phyloP scores from a whole-genome alignment of 2,888 invertebrate species.

The Lumbricus terrestris region DNA sequence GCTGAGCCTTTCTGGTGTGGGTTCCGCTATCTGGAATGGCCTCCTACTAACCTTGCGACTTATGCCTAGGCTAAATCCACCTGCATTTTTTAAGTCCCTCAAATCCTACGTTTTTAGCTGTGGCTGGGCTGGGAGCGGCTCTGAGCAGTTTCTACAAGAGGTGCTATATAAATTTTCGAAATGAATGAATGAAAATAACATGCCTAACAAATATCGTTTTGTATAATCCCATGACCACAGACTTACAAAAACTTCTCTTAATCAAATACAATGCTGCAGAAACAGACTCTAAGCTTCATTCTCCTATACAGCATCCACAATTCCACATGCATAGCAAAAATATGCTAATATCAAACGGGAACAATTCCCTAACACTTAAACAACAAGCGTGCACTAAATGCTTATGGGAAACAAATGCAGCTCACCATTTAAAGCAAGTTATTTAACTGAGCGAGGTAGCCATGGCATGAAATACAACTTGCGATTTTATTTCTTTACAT shows the following conservation, averaged over 20 bases:
- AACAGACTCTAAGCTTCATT: neutral
- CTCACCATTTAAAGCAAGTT: too few relatives aligned
- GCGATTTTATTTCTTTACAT: neutral
- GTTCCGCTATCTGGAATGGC: too few relatives aligned
- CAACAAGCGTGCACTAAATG: too few relatives aligned
- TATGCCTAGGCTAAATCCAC: too few relatives aligned
- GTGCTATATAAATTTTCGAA: too few relatives aligned
- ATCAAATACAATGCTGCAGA: neutral
- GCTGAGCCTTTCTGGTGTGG: too few relatives aligned
- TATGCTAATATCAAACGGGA: neutral
- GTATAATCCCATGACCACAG: neutral
- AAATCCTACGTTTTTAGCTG: too few relatives aligned
- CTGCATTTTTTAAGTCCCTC: too few relatives aligned
- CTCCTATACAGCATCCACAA: neutral
- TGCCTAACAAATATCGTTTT: neutral
- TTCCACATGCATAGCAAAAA: neutral
- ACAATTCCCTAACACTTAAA: neutral
- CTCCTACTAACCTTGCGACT: too few relatives aligned
- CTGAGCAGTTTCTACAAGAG: too few relatives aligned
- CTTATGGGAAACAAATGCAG: too few relatives aligned
- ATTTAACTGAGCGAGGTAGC: neutral
- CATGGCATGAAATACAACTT: neutral
- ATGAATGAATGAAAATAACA: neutral
- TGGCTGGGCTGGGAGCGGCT: too few relatives aligned
- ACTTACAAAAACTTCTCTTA: neutral